phyloP scores from a whole-genome alignment of 2,888 invertebrate genomes.

The Danaus chrysippus region DNA sequence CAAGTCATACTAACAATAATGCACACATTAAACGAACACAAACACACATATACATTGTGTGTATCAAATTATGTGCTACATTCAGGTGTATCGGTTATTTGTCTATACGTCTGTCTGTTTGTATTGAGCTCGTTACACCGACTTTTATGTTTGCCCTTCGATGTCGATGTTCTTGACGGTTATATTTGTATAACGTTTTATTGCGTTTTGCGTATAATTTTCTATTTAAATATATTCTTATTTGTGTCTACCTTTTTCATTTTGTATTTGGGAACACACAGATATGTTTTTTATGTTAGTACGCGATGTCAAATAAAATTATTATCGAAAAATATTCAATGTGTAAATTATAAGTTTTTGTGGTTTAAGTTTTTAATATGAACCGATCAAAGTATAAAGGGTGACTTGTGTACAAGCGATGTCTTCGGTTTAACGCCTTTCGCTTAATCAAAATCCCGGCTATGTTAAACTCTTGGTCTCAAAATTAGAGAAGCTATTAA shows the following conservation, averaged over 20 bases:
- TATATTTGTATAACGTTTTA: slow-evolving; percentile 31
- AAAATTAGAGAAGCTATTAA: slow-evolving; percentile 77
- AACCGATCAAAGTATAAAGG: no score
- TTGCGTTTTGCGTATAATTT: slow-evolving; percentile 39
- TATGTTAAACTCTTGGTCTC: slow-evolving; percentile 74
- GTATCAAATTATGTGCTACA: slow-evolving; percentile 10
- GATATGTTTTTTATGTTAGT: no score
- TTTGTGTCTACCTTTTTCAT: background rate
- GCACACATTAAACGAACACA: slow-evolving; percentile 6
- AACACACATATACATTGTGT: background rate
- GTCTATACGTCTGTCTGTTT: slow-evolving; percentile 51
- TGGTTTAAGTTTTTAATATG: no score
- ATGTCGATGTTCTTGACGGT: slow-evolving; percentile 44
- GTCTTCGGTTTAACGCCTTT: slow-evolving; percentile 60
- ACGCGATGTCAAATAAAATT: no score
- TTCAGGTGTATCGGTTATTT: slow-evolving; percentile 29
- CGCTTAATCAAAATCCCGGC: slow-evolving; percentile 73
- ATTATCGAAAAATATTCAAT: no score
- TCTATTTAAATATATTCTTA: slow-evolving; percentile 25
- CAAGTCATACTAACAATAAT: slow-evolving; percentile 1
- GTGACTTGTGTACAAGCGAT: slow-evolving; percentile 30
- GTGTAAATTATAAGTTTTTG: no score
- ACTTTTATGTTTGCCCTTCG: slow-evolving; percentile 50
- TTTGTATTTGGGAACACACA: background rate
- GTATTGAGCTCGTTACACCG: slow-evolving; percentile 63